Percentiles rank a stretch among this genome's conserved stretches.
Evolutionary conservation across 2,113 vertebrate species (phyloP).

Genomic region (Rhagologus leucostigma): DNA sequence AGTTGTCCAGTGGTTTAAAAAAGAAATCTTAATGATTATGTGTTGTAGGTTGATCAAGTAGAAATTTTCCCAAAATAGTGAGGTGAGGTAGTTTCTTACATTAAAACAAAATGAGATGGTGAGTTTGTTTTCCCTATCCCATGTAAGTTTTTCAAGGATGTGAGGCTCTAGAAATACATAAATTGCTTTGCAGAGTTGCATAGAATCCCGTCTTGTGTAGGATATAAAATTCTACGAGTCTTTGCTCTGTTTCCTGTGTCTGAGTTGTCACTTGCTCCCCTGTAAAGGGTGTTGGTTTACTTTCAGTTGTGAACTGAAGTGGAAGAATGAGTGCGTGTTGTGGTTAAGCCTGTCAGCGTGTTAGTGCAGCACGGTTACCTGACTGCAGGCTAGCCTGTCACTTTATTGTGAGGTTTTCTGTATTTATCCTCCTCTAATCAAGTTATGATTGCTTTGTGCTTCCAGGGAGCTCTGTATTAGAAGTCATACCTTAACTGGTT

Average conservation of each 20-base stretch:
- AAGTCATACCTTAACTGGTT: conserved; percentile 26
- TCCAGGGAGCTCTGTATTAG: background rate
- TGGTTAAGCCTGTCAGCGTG: background rate
- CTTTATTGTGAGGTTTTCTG: background rate
- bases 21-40: background rate
- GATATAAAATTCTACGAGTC: background rate
- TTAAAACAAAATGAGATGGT: background rate
- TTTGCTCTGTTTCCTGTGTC: background rate
- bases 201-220: background rate
- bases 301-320: conserved; percentile 3
- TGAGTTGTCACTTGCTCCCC: background rate
- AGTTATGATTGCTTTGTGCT: background rate
- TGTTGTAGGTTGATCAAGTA: background rate
- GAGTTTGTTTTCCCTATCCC: background rate
- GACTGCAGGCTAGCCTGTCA: background rate
- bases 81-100: background rate
- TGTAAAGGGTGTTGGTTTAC: background rate
- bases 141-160: background rate
- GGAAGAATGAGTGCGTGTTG: background rate
- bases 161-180: background rate
- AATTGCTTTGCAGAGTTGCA: background rate
- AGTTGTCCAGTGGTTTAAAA: background rate
- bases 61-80: background rate
- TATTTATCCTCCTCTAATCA: background rate
- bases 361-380: background rate